A percentile compares a stretch with the other conserved stretches of the same genome.
Conservation (phyloP, 2,113 vertebrate genomes). For the Pachycephala philippinensis region DNA sequence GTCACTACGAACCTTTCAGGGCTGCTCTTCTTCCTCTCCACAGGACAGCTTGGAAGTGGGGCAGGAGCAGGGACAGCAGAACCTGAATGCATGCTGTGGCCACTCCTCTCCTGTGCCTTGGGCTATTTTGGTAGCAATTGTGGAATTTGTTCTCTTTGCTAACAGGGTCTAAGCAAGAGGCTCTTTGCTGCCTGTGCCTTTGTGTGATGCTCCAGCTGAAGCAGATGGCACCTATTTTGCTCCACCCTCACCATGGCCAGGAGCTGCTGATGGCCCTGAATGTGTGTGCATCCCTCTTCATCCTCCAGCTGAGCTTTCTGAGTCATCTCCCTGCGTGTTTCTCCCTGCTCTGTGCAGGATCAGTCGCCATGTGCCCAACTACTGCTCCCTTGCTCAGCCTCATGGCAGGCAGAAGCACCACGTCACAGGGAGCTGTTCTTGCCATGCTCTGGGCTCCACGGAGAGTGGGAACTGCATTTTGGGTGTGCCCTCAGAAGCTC, state of each 20-base stretch:
- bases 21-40: background rate
- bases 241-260: background rate
- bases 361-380: rapidly evolving
- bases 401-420: rapidly evolving
- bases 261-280: background rate
- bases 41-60: background rate
- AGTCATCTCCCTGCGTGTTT: background rate
- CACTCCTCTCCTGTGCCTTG: background rate
- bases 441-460: background rate
- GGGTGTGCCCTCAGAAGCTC: background rate
- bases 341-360: background rate
- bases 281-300: background rate
- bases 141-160: background rate
- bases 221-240: background rate
- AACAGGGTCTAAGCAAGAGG: background rate
- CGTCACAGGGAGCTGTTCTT: background rate
- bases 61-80: background rate
- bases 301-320: background rate
- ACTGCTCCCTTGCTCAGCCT: background rate
- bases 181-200: background rate
- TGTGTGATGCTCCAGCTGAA: background rate
- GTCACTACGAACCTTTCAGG: background rate
- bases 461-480: background rate
- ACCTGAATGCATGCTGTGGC: rapidly evolving
- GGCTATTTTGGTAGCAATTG: background rate